Percentiles rank a stretch among this genome's conserved stretches.
Evolutionary conservation across 2,797 vertebrate genomes (phyloP).

Genomic region (Brachyalestes nurse): DNA sequence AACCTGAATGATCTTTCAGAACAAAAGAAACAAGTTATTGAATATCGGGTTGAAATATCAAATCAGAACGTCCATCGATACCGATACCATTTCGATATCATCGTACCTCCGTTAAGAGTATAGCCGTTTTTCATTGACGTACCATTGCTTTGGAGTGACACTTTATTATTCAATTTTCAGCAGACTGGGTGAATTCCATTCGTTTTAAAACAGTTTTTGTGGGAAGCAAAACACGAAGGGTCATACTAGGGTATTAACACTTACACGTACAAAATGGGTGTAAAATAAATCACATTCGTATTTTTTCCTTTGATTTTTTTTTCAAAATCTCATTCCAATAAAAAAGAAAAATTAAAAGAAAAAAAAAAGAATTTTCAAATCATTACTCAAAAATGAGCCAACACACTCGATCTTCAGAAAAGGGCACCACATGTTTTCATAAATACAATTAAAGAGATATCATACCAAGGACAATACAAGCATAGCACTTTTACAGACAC

Average conservation of each 20-base stretch:
- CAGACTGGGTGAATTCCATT: constrained; percentile 49
- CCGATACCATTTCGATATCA: no score
- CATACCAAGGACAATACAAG: constrained; percentile 53
- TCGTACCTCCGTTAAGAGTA: background rate
- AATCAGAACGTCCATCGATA: no score
- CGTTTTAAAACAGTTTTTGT: background rate
- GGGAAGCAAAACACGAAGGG: constrained; percentile 38
- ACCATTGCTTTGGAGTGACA: constrained; percentile 40
- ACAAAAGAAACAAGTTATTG: no score
- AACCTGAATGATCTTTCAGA: no score
- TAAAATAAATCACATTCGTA: constrained; percentile 22
- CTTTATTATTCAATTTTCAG: constrained; percentile 39
- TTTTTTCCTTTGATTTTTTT: constrained; percentile 3
- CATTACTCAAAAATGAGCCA: constrained; percentile 36
- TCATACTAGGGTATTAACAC: constrained; percentile 46
- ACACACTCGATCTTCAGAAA: constrained; percentile 24
- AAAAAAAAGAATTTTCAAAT: background rate
- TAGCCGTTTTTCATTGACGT: background rate
- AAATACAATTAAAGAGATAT: constrained; percentile 52
- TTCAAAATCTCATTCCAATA: constrained; percentile 3
- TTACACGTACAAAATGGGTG: constrained; percentile 44
- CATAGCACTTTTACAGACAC: constrained; percentile 57
- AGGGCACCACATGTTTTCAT: constrained; percentile 47
- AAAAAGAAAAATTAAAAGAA: background rate
- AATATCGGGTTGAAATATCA: no score